These are phyloP conservation scores for Drosophila fuyamai DNA, from an alignment of 1,140 invertebrate species.

Conservation along the genomic window DNA sequence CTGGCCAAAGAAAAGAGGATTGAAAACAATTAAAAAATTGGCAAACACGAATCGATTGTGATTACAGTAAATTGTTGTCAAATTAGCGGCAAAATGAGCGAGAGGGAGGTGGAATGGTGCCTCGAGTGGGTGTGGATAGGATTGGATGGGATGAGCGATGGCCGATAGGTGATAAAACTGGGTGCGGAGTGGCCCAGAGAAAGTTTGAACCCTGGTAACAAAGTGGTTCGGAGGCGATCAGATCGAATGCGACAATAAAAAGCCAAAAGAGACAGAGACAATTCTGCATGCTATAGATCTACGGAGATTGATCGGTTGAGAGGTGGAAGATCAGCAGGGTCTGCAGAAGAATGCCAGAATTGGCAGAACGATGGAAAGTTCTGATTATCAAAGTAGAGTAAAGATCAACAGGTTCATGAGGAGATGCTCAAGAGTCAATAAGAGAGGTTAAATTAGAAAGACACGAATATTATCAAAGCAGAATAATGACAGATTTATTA, in stretches of 20 bases:
- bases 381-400: conserved; percentile 1
- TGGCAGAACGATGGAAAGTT: conserved; percentile 19
- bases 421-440: neutral
- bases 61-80: conserved; percentile 84
- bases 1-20: conserved; percentile 69
- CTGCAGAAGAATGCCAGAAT: neutral
- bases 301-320: conserved; percentile 10
- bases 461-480: neutral
- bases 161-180: conserved; percentile 35
- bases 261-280: conserved; percentile 10
- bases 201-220: conserved; percentile 58
- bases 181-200: conserved; percentile 45
- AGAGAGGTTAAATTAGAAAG: neutral
- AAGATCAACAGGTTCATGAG: conserved; percentile 8
- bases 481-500: neutral
- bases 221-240: conserved; percentile 25
- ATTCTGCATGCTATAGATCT: conserved; percentile 5
- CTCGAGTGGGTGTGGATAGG: conserved; percentile 24
- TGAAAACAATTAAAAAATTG: conserved; percentile 84
- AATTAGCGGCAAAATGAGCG: conserved; percentile 80
- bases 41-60: conserved; percentile 84
- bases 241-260: conserved; percentile 18
- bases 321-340: conserved; percentile 11
- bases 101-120: conserved; percentile 17
- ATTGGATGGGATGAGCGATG: conserved; percentile 24